Evolutionary conservation across 2,888 invertebrate species (phyloP).

Genomic region (Chrysotoxum bicinctum): DNA sequence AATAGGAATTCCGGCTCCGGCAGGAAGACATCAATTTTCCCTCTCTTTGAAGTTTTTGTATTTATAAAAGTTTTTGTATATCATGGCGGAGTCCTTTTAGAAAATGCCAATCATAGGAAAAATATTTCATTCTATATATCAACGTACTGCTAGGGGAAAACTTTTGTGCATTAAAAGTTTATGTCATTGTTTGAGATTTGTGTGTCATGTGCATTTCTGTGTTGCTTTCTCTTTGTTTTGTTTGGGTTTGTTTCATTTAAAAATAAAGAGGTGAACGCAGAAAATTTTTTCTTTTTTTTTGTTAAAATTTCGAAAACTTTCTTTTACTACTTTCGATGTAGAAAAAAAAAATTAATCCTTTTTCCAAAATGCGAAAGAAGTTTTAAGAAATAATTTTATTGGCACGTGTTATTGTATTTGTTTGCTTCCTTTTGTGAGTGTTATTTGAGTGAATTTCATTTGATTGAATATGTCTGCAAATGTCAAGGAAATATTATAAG

Average conservation of each 20-base stretch:
- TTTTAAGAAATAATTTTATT: conserved; percentile 58
- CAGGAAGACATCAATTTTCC: conserved; percentile 13
- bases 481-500: no score
- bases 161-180: conserved; percentile 52
- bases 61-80: conserved; percentile 21
- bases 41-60: background rate
- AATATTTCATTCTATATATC: background rate
- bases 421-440: background rate
- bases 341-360: conserved; percentile 41
- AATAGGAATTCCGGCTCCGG: conserved; percentile 16
- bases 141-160: background rate
- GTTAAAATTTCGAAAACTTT: conserved; percentile 42
- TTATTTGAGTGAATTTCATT: background rate
- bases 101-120: conserved; percentile 16
- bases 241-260: background rate
- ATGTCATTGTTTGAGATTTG: conserved; percentile 36
- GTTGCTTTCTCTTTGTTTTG: background rate
- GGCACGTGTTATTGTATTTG: conserved; percentile 31
- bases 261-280: conserved; percentile 3
- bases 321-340: conserved; percentile 70
- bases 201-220: conserved; percentile 16
- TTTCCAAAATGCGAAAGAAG: conserved; percentile 64
- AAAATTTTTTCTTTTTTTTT: conserved; percentile 2
- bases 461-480: background rate
- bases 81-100: conserved; percentile 1